Conservation (phyloP, 2,888 invertebrate species). For the Odiellus spinosus region DNA sequence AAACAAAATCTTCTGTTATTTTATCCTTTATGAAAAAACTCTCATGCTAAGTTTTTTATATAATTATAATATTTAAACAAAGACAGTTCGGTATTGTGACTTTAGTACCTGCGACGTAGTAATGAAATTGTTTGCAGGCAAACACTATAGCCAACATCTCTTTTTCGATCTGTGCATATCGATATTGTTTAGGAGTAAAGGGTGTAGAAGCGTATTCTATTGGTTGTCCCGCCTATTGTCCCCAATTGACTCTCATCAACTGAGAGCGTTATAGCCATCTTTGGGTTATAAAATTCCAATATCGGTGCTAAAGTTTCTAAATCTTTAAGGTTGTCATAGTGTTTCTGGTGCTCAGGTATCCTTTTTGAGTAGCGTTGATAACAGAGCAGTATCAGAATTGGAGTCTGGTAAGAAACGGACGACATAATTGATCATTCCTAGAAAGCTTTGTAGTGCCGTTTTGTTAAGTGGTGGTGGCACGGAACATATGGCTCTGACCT, state of each 20-base stretch:
- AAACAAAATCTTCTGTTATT: too few relatives aligned
- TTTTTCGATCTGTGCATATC: constrained; percentile 29
- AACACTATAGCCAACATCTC: constrained; percentile 16
- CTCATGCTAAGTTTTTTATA: too few relatives aligned
- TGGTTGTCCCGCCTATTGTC: constrained; percentile 24
- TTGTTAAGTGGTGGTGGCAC: constrained; percentile 3
- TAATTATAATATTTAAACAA: too few relatives aligned
- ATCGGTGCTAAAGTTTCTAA: constrained; percentile 22
- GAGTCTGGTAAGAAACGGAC: background rate
- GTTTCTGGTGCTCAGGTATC: constrained; percentile 12
- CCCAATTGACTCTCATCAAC: constrained; percentile 27
- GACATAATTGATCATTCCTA: constrained; percentile 4
- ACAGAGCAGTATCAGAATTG: background rate
- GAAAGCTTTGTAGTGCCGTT: constrained; percentile 3
- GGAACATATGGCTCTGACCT: constrained; percentile 1
- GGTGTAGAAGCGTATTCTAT: constrained; percentile 27
- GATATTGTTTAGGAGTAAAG: constrained; percentile 23
- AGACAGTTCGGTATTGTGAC: too few relatives aligned
- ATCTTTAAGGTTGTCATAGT: constrained; percentile 23
- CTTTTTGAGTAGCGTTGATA: background rate
- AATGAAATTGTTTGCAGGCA: too few relatives aligned
- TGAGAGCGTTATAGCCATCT: constrained; percentile 16
- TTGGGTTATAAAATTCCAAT: constrained; percentile 24
- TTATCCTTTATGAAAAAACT: too few relatives aligned
- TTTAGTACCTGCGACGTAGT: constrained; percentile 6